Evolutionary conservation across 2,888 invertebrate species (phyloP).

Genomic region (Microctonus brassicae): DNA sequence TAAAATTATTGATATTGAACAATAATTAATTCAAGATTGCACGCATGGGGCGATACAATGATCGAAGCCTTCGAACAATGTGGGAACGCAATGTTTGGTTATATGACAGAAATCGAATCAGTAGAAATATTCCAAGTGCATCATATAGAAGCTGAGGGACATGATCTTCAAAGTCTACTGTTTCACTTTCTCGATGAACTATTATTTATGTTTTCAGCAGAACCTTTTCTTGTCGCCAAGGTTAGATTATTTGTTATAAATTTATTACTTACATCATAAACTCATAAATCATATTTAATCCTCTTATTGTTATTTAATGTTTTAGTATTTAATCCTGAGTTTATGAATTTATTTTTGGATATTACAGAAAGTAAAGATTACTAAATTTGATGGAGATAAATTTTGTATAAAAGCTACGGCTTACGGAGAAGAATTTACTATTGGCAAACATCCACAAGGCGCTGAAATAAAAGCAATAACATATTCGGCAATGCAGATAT

Average conservation of each 20-base stretch:
- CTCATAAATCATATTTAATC: too few relatives aligned
- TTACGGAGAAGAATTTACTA: conserved; percentile 94
- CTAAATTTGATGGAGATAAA: conserved; percentile 86
- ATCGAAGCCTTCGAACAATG: conserved; percentile 95
- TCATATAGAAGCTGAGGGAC: conserved; percentile 88
- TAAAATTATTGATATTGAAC: conserved; percentile 14
- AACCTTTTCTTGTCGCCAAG: conserved; percentile 85
- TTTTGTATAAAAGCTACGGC: conserved; percentile 82
- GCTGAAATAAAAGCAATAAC: conserved; percentile 99
- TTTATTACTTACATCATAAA: too few relatives aligned
- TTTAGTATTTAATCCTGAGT: too few relatives aligned
- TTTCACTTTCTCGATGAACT: conserved; percentile 96
- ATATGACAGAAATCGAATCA: conserved; percentile 92
- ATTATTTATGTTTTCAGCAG: conserved; percentile 91
- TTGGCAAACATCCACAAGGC: conserved; percentile 96
- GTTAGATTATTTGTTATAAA: too few relatives aligned
- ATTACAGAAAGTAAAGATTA: conserved; percentile 84
- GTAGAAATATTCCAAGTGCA: conserved; percentile 85
- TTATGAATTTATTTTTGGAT: too few relatives aligned
- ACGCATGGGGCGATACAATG: conserved; percentile 91
- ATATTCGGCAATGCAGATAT: conserved; percentile 97
- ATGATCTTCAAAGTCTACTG: conserved; percentile 89
- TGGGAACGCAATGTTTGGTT: conserved; percentile 96
- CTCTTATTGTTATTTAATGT: too few relatives aligned
- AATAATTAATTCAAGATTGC: conserved; percentile 74